Base-by-base conservation (phyloP, 2,113 vertebrate genomes). In the Cisticola juncidis region DNA sequence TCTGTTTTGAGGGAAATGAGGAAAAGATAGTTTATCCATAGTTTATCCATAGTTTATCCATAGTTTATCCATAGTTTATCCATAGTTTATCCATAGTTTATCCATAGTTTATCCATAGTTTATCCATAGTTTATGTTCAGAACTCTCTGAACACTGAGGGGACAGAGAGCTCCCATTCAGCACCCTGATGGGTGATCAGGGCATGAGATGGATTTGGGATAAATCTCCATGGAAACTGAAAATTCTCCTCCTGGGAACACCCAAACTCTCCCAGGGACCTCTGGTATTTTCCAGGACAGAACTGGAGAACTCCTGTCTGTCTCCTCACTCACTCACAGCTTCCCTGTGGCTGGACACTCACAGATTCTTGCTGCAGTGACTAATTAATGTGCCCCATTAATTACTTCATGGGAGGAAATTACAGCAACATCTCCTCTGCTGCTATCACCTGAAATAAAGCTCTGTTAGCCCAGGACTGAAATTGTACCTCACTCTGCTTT, bases 51-150 rank as follows among this genome's bases (percentile, higher is more conserved):
- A 35, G 17, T 26, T 71, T 8, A 6, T 1, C 12, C 28, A 19
- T 5, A 35, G 17, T 26, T 71, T 8, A 6, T 1, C 12, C 28
- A 19, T 5, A 35, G 17, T 26, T 71, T 8, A 6, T 1, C 12
- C 28, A 19, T 5, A 35, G 17, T 26, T 71, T 8, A 6, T 1
- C 12, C 28, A 19, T 5, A 35, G 17, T 26, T 71, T 8, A 6
- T 1, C 12, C 28, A 19, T 5, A 35, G 17, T 26, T 71, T 8
- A 6, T 1, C n/a, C n/a, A n/a, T n/a, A n/a, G n/a, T n/a, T n/a
- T n/a, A 14, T 1, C 12, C 28, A 19, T 5, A 35, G 17, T 26
- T 71, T 8, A 6, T 1, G 6, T 58, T 62, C 50, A 66, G 69
- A 58, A 44, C n/a, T 20, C 21, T 4, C 20, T 58, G 31, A 64